Percentiles rank a stretch among this genome's conserved stretches.
Conservation (phyloP, 2,113 vertebrate species). For the Alaudala cheleensis region DNA sequence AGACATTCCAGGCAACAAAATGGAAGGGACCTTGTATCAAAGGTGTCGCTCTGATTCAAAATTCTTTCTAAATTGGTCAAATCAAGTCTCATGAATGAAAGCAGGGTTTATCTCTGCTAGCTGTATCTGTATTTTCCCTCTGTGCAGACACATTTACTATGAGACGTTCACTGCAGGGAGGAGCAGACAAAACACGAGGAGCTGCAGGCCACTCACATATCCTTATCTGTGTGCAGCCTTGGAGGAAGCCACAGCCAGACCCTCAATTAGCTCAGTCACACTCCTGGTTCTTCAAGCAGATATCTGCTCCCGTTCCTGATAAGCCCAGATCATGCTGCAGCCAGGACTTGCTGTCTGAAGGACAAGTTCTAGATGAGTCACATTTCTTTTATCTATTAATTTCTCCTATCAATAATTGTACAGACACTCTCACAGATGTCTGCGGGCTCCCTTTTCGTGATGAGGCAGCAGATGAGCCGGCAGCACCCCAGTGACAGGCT, state of each 20-base stretch:
- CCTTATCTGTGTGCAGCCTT: not conserved
- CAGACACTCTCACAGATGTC: not conserved
- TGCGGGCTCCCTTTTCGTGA: not conserved
- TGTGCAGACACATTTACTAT: not conserved
- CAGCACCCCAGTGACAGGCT: not conserved
- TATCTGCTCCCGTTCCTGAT: not conserved
- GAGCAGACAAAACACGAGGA: conserved; percentile 30
- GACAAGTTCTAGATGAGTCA: not conserved
- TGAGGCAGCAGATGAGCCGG: not conserved
- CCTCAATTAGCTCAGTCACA: not conserved
- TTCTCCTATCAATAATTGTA: not conserved
- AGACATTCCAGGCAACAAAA: not conserved
- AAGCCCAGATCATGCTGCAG: not conserved
- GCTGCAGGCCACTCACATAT: not conserved
- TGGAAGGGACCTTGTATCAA: not conserved
- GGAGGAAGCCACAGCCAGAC: not conserved
- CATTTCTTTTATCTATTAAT: not conserved
- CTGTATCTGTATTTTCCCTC: not conserved
- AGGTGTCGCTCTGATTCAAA: not conserved
- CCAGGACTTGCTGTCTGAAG: not conserved
- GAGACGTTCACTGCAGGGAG: accelerated
- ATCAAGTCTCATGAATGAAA: not conserved
- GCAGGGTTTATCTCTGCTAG: not conserved
- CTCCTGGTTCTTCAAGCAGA: not conserved
- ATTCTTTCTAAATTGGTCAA: not conserved